Evolutionary conservation across 1,140 invertebrate species (phyloP).

Genomic region (Nasonia giraulti): DNA sequence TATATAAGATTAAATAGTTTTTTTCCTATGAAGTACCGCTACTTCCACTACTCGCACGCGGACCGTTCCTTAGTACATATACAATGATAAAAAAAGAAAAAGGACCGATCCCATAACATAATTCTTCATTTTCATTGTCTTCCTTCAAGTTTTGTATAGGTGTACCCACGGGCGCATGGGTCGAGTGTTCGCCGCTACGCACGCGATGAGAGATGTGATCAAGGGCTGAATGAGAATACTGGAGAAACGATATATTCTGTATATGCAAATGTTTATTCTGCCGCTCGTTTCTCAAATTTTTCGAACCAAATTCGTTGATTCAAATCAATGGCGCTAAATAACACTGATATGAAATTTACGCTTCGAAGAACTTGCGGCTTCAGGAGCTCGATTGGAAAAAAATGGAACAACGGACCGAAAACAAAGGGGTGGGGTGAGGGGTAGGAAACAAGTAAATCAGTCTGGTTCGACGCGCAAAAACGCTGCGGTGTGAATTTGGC

Average conservation of each 20-base stretch:
- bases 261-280: not conserved
- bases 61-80: not conserved
- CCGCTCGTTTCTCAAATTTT: not conserved
- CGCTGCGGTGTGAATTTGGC: slow-evolving; percentile 20
- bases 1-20: slow-evolving; percentile 6
- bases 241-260: not conserved
- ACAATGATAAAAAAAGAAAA: not conserved
- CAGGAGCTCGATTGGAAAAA: not conserved
- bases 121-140: not conserved
- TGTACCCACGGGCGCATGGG: not conserved
- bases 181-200: not conserved
- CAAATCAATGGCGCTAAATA: not conserved
- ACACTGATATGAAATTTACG: not conserved
- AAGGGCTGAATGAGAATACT: not conserved
- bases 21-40: not conserved
- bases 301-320: not conserved
- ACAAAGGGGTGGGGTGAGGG: not conserved
- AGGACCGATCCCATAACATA: not conserved
- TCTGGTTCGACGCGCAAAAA: slow-evolving; percentile 16
- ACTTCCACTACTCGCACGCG: not conserved
- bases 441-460: slow-evolving; percentile 9
- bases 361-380: not conserved
- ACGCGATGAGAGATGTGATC: not conserved
- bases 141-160: not conserved
- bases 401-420: not conserved